phyloP scores from a whole-genome alignment of 2,888 invertebrate species.

The Azorinus chamasolen region DNA sequence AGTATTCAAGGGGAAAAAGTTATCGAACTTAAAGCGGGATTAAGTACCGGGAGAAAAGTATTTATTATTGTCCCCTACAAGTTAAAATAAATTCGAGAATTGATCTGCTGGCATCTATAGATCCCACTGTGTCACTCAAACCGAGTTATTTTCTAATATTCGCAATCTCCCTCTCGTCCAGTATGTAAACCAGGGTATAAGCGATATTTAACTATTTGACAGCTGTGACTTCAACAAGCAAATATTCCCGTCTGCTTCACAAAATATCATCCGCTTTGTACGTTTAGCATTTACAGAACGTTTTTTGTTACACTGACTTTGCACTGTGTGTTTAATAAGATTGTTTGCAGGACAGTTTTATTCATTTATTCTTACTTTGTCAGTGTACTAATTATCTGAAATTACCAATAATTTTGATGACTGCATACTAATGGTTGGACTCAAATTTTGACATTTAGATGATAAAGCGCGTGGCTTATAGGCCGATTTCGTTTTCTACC shows the following conservation, averaged over 20 bases:
- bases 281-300: too few relatives aligned
- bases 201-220: slow-evolving; percentile 58
- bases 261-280: too few relatives aligned
- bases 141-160: slow-evolving; percentile 49
- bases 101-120: slow-evolving; percentile 47
- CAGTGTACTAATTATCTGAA: too few relatives aligned
- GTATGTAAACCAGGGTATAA: slow-evolving; percentile 54
- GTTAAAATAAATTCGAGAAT: slow-evolving; percentile 60
- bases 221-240: slow-evolving; percentile 3
- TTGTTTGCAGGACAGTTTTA: too few relatives aligned
- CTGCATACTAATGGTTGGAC: too few relatives aligned
- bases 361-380: too few relatives aligned
- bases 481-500: slow-evolving; percentile 56
- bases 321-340: too few relatives aligned
- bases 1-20: slow-evolving; percentile 46
- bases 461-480: slow-evolving; percentile 61
- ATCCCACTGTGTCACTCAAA: slow-evolving; percentile 55
- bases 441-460: slow-evolving; percentile 42
- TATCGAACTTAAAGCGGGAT: slow-evolving; percentile 52
- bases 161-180: slow-evolving; percentile 32
- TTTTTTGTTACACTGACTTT: too few relatives aligned
- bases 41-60: slow-evolving; percentile 44
- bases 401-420: too few relatives aligned
- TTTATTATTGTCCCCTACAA: slow-evolving; percentile 47
- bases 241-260: too few relatives aligned